A percentile compares a stretch with the other conserved stretches of the same genome.
These are phyloP conservation scores for Sciurus vulgaris DNA, from an alignment of 2,797 vertebrate species.

Conservation along the genomic window DNA sequence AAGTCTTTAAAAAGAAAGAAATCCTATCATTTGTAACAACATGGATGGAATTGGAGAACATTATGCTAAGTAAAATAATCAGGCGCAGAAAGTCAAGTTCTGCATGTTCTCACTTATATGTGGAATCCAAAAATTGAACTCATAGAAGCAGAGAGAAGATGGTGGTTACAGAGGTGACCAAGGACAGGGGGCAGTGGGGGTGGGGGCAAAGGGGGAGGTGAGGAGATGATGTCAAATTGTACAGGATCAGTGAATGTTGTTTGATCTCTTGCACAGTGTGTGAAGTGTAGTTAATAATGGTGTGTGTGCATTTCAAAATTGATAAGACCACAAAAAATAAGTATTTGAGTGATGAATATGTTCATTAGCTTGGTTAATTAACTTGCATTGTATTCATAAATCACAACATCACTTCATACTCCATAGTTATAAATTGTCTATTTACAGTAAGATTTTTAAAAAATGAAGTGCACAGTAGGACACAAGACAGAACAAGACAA, in stretches of 20 bases:
- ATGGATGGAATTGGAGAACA: background rate
- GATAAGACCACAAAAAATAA: background rate
- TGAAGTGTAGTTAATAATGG: background rate
- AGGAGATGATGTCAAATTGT: background rate
- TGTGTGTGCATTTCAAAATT: background rate
- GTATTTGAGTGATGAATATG: background rate
- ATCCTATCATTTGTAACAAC: background rate
- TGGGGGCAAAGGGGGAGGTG: too few species aligned
- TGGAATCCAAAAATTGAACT: background rate
- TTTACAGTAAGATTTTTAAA: background rate
- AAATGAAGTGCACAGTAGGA: background rate
- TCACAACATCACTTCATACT: background rate
- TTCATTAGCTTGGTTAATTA: background rate
- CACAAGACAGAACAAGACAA: background rate
- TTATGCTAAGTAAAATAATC: background rate
- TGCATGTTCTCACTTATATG: background rate
- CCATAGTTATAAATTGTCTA: background rate
- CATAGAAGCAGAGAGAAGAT: background rate
- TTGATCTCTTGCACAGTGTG: background rate
- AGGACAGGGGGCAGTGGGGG: too few species aligned
- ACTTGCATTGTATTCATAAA: background rate
- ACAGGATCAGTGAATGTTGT: background rate
- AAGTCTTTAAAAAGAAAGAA: background rate
- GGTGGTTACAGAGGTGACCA: background rate
- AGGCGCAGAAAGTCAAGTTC: background rate